Evolutionary conservation across 2,797 vertebrate species (phyloP).

Genomic region (Pogoniulus pusillus): DNA sequence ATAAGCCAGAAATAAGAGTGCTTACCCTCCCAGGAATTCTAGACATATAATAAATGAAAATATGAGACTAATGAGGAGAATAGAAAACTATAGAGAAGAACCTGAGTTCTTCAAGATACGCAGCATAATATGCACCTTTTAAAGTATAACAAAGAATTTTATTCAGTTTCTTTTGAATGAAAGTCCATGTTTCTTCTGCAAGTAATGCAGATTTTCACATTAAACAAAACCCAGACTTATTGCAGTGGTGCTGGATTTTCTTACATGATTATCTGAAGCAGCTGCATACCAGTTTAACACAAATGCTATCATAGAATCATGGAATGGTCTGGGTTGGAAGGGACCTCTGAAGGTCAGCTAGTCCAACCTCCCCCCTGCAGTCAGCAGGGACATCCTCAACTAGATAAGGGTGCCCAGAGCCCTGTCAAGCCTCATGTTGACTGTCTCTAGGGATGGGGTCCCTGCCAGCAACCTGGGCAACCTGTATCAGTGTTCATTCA

Average conservation of each 20-base stretch:
- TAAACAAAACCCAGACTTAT: slow-evolving; percentile 6
- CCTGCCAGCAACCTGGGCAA: too few species aligned
- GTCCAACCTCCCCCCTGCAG: too few species aligned
- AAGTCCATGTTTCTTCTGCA: background rate
- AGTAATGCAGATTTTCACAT: slow-evolving; percentile 5
- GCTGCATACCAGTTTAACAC: background rate
- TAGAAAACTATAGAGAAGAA: background rate
- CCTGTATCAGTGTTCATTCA: too few species aligned
- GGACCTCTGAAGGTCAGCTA: too few species aligned
- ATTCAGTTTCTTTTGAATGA: background rate
- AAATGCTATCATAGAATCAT: background rate
- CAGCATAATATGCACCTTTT: background rate
- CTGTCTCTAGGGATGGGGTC: too few species aligned
- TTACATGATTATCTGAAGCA: background rate
- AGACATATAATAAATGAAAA: background rate
- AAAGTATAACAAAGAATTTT: background rate
- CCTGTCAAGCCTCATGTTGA: too few species aligned
- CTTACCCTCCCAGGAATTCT: background rate
- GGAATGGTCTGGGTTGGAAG: too few species aligned
- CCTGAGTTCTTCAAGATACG: background rate
- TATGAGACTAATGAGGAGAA: background rate
- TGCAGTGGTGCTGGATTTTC: background rate
- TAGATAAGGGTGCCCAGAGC: too few species aligned
- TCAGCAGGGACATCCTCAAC: too few species aligned
- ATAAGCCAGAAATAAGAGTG: background rate